Base-by-base conservation (phyloP, 1,140 invertebrate genomes). In the Tribolium castaneum region DNA sequence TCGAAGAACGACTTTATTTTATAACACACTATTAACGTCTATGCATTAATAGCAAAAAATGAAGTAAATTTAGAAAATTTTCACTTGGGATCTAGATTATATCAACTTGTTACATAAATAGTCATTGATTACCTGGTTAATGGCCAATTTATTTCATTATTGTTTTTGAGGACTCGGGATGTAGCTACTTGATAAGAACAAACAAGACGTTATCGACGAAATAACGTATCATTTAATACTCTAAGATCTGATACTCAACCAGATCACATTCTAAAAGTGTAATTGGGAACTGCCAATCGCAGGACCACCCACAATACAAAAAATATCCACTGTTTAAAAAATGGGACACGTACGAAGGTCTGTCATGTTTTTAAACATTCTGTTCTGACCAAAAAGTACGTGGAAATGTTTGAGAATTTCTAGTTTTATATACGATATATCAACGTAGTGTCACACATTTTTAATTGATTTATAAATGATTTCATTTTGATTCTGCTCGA, bases 271-370 rank as follows among this genome's bases (percentile, higher is more conserved):
- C 71, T 51, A 30, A 56, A 73, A 73, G 50, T 49, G 50, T 56
- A 73, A 73, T 73, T 73, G 52, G 25, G 71, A 73, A 51, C 71
- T 73, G 71, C 71, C 71, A 73, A 54, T 51, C 71, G 50, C 71
- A 73, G 71, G 71, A 73, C 71, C 71, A 66, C 59, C 59, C 59
- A 66, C 30, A 66, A 66, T 16, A 66, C 59, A 66, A 66, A 66
- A 66, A 66, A 66, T 66, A 66, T 66, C 59, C 12, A 66, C 25
- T 66, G n/a, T 66, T 66, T 66, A 35, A 66, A 66, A 66, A 66
- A 66, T 66, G 35, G 30, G 25, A 35, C 59, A 66, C 59, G 59
- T 66, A 66, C 59, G 35, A 39, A 14, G 12, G 30, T n/a, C 59
- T 35, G 59, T 66, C 59, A 66, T 66, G 59, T 66, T 66, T 66